Base-by-base conservation (phyloP, 92 coral and sea anemone species). In the Phenganax subtilis region DNA sequence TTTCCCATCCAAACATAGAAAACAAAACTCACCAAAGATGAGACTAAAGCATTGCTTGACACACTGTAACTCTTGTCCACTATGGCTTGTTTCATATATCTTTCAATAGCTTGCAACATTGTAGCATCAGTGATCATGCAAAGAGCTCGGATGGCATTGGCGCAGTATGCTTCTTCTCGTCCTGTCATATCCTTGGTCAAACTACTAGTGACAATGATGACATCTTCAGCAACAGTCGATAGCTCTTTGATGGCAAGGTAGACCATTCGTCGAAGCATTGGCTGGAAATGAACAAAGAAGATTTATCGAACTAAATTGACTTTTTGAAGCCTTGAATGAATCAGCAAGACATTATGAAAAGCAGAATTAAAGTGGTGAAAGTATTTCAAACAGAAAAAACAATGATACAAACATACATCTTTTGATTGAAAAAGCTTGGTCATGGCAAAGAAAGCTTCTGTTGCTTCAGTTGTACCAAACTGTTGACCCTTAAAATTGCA, bases 151-250 rank as follows among this genome's bases (percentile, higher is more conserved):
- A 96, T 96, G 20, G 99, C 99, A 87, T 97, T 96, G 27, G 97
- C 97, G 68, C 99, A 91, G 71, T 92, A 96, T 92, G 93, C 88
- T 63, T 96, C 99, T 85, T 96, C 99, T 88, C 93, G 90, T 54
- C 97, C 99, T 16, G 99, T 96, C 99, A 96, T 96, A 80, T 96
- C 99, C 89, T 96, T 96, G 63, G 99, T 96, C 84, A 96, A 85
- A 83, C 99, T 96, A 91, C 99, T 96, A 0, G 99, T 96, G 53
- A 96, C 99, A 86, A 96, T 96, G 85, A 96, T 96, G 20, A 96
- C 99, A 86, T 96, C 99, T 75, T 96, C 99, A 12, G 99, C 97
- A 79, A 96, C 87, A 64, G 82, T 84, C 51, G 99, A 91, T 54
- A 96, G 87, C 75, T 96, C 99, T 81, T 96, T 96, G 57, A 96